Percentiles rank a stretch among this genome's conserved stretches.
phyloP scores from a whole-genome alignment of 1,140 invertebrate genomes.

The Drosophila albomicans region DNA sequence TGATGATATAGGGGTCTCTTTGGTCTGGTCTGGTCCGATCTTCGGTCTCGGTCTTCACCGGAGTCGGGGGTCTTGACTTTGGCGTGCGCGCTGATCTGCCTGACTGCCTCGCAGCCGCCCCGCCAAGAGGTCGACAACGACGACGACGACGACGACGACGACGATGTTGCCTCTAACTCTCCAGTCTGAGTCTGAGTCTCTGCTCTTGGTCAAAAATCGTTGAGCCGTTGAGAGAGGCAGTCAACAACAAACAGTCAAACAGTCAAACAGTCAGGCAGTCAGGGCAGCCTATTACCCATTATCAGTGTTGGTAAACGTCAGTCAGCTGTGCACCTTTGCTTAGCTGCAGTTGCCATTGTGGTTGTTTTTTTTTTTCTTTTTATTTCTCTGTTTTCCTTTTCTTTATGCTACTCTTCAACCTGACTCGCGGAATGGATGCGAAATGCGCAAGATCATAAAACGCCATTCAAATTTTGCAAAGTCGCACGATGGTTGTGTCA shows the following conservation, averaged over 20 bases:
- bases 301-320: constrained; percentile 55
- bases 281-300: constrained; percentile 30
- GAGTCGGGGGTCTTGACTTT: constrained; percentile 35
- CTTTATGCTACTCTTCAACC: background rate
- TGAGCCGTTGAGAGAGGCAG: constrained; percentile 55
- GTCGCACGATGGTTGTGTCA: background rate
- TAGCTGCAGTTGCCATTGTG: constrained; percentile 42
- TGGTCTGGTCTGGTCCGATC: background rate
- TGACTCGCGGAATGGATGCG: constrained; percentile 22
- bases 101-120: constrained; percentile 71
- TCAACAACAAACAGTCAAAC: constrained; percentile 31
- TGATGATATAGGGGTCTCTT: constrained; percentile 33
- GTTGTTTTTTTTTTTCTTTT: background rate
- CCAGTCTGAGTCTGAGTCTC: background rate
- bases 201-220: constrained; percentile 59
- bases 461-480: constrained; percentile 1
- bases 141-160: no score
- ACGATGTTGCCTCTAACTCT: constrained; percentile 1
- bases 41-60: background rate
- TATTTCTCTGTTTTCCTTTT: background rate
- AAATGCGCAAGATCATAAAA: constrained; percentile 2
- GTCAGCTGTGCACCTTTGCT: constrained; percentile 53
- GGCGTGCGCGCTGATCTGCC: constrained; percentile 80
- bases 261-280: background rate
- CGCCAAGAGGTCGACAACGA: constrained; percentile 45